Percentiles rank a stretch among this genome's conserved stretches.
phyloP scores from a whole-genome alignment of 2,113 vertebrate genomes.

The Pterocles orientalis region DNA sequence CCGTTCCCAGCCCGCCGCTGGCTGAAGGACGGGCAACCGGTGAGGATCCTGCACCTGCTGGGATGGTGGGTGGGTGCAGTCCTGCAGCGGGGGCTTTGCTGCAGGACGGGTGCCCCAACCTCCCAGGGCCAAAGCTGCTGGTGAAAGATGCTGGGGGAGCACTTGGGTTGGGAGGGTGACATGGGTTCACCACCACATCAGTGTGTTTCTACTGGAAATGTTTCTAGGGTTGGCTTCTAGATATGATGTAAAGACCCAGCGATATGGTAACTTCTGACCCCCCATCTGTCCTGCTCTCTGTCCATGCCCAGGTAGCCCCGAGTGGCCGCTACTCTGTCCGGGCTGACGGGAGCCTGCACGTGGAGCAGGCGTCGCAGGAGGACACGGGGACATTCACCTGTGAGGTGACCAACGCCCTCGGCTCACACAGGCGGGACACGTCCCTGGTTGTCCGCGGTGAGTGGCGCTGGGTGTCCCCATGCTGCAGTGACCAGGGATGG shows the following conservation, averaged over 20 bases:
- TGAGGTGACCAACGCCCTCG: slow-evolving; percentile 81
- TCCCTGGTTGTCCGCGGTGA: slow-evolving; percentile 83
- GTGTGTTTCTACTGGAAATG: background rate
- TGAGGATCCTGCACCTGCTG: slow-evolving; percentile 23
- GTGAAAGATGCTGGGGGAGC: background rate
- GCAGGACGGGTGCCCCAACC: fast-evolving
- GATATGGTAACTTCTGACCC: background rate
- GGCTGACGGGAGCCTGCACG: slow-evolving; percentile 86
- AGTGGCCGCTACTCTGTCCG: slow-evolving; percentile 69
- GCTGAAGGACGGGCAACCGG: slow-evolving; percentile 80
- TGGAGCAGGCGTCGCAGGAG: slow-evolving; percentile 69
- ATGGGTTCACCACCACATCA: background rate
- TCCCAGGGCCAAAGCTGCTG: background rate
- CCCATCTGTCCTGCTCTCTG: background rate
- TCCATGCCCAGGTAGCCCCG: slow-evolving; percentile 69
- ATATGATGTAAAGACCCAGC: background rate
- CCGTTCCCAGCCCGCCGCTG: slow-evolving; percentile 86
- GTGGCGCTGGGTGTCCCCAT: background rate
- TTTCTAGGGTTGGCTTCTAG: background rate
- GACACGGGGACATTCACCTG: slow-evolving; percentile 85
- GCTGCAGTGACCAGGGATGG: fast-evolving
- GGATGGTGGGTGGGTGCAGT: fast-evolving
- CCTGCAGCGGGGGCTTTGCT: fast-evolving
- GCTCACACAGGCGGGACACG: slow-evolving; percentile 78
- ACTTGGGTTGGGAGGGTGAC: fast-evolving